phyloP scores from a whole-genome alignment of 2,113 vertebrate genomes.

The Rutilus rutilus region DNA sequence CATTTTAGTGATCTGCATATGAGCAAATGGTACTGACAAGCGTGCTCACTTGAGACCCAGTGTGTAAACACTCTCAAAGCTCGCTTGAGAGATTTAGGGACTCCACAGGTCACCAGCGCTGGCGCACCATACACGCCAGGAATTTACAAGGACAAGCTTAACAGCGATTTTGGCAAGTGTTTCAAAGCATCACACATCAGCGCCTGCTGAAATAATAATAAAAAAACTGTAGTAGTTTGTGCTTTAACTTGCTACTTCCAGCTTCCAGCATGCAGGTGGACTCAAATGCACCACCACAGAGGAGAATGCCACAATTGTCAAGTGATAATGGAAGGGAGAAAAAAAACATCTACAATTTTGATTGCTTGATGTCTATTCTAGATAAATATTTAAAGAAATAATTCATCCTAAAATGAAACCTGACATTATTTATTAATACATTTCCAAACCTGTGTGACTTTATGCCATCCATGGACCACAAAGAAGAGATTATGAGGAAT shows the following conservation, averaged over 20 bases:
- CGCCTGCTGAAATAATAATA: constrained; percentile 39
- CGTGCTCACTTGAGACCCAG: constrained; percentile 11
- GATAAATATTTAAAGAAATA: background rate
- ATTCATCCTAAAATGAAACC: background rate
- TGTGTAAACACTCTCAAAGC: constrained; percentile 20
- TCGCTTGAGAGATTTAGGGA: constrained; percentile 30
- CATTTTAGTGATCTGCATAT: constrained; percentile 22
- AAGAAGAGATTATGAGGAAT: background rate
- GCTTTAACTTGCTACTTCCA: constrained; percentile 57
- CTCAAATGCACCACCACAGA: constrained; percentile 56
- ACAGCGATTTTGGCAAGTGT: constrained; percentile 50
- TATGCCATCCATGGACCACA: background rate
- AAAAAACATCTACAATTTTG: background rate
- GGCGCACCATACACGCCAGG: background rate
- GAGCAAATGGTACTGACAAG: constrained; percentile 31
- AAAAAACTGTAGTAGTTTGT: constrained; percentile 36
- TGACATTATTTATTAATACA: too few species aligned
- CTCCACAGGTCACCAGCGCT: constrained; percentile 23
- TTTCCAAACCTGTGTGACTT: too few species aligned
- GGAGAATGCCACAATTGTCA: background rate
- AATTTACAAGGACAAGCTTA: constrained; percentile 30
- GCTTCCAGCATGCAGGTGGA: constrained; percentile 65
- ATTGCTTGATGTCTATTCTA: background rate
- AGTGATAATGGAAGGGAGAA: background rate
- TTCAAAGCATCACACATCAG: constrained; percentile 27